Evolutionary conservation across 37 sponge, comb jelly and placozoan species (phyloP).

Genomic region (Diacarnus erythraeanus): DNA sequence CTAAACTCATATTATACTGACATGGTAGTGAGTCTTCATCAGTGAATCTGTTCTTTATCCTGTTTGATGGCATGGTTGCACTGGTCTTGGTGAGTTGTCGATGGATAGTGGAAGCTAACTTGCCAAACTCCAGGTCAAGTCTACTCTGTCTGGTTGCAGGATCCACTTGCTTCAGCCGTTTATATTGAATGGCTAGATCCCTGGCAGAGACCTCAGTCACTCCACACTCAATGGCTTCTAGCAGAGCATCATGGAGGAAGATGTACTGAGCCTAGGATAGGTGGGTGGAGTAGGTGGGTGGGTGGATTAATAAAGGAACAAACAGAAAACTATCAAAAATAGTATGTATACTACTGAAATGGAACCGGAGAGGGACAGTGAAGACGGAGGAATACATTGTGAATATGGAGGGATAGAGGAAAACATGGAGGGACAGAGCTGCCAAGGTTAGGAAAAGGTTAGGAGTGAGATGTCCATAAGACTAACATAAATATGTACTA

Average conservation of each 20-base stretch:
- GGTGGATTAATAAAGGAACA: no score
- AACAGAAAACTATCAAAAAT: no score
- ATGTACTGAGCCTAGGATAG: constrained; percentile 82
- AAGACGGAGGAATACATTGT: no score
- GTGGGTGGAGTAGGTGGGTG: no score
- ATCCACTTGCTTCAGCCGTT: constrained; percentile 42
- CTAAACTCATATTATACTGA: no score
- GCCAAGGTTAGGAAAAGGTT: no score
- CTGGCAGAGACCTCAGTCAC: constrained; percentile 83
- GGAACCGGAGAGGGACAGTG: no score
- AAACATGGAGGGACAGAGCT: no score
- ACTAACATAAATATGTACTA: no score
- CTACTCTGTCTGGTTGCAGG: constrained; percentile 25
- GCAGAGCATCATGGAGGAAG: constrained; percentile 91
- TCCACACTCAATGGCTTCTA: constrained; percentile 89
- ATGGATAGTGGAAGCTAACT: constrained; percentile 30
- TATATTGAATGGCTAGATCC: constrained; percentile 62
- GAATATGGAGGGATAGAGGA: no score
- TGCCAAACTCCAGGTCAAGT: constrained; percentile 58
- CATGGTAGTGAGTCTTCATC: constrained; percentile 54
- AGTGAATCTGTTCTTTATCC: constrained; percentile 63
- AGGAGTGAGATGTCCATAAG: no score
- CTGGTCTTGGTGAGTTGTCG: neutral
- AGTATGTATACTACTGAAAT: no score
- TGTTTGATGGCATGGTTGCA: constrained; percentile 33